Percentiles rank a stretch among this genome's conserved stretches.
These are phyloP conservation scores for Pemphigus obesinymphae DNA, from an alignment of 1,140 invertebrate species.

Conservation along the genomic window DNA sequence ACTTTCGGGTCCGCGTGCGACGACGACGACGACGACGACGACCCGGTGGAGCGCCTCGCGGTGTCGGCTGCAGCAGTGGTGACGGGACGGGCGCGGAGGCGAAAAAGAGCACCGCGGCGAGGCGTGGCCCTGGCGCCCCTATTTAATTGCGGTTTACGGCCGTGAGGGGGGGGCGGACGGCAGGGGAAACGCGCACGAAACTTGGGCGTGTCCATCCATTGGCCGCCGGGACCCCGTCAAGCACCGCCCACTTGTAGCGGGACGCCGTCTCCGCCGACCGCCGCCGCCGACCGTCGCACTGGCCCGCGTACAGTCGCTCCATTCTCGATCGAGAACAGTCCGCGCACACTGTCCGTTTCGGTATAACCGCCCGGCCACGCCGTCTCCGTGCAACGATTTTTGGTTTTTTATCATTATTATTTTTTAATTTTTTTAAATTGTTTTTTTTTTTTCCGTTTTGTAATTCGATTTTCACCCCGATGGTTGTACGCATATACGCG, in stretches of 20 bases:
- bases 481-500: background rate
- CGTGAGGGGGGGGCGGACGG: background rate
- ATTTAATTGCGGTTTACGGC: constrained; percentile 37
- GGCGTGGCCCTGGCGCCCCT: constrained; percentile 29
- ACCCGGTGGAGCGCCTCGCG: background rate
- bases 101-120: background rate
- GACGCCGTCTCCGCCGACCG: background rate
- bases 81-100: background rate
- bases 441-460: background rate
- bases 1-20: background rate
- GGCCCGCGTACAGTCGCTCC: background rate
- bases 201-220: constrained; percentile 32
- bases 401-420: background rate
- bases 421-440: background rate
- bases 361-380: background rate
- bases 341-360: constrained; percentile 8
- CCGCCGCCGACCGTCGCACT: background rate
- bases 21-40: background rate
- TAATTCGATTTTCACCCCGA: background rate
- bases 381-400: background rate
- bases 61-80: background rate
- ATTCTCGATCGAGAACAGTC: constrained; percentile 9
- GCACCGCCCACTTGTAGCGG: constrained; percentile 29
- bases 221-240: background rate
- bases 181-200: background rate